phyloP scores from a whole-genome alignment of 2,113 vertebrate genomes.

The Heptranchias perlo region DNA sequence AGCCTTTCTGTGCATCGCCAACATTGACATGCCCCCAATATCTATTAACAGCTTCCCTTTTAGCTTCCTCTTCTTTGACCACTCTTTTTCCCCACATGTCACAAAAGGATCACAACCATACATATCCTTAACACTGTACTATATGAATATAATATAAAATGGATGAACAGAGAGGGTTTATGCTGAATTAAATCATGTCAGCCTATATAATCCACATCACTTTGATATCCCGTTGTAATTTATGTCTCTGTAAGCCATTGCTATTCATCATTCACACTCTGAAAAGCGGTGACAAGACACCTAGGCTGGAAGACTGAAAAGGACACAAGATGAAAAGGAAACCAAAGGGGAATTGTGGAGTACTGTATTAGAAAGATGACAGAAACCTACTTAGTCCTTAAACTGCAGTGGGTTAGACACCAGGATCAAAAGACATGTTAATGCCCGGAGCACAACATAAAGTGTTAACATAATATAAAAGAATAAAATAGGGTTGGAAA shows the following conservation, averaged over 20 bases:
- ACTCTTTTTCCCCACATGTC: neutral
- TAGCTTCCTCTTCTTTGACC: neutral
- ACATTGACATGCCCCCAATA: neutral
- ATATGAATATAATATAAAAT: neutral
- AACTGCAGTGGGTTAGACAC: neutral
- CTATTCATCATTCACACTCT: neutral
- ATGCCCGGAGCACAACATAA: neutral
- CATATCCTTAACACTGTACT: neutral
- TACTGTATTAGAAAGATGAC: neutral
- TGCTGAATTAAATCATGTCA: neutral
- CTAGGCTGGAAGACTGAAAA: neutral
- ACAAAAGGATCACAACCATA: neutral
- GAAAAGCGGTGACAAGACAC: neutral
- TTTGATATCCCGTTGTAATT: neutral
- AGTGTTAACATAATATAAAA: neutral
- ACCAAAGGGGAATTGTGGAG: neutral
- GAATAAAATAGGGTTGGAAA: neutral
- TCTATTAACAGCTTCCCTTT: neutral
- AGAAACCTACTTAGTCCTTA: neutral
- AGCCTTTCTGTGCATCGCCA: neutral
- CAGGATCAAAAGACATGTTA: neutral
- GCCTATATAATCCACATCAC: neutral
- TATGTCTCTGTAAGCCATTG: neutral
- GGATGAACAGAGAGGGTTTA: neutral
- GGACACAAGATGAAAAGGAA: neutral